Evolutionary conservation across 1,140 invertebrate genomes (phyloP).

Genomic region (Drosophila triauraria): DNA sequence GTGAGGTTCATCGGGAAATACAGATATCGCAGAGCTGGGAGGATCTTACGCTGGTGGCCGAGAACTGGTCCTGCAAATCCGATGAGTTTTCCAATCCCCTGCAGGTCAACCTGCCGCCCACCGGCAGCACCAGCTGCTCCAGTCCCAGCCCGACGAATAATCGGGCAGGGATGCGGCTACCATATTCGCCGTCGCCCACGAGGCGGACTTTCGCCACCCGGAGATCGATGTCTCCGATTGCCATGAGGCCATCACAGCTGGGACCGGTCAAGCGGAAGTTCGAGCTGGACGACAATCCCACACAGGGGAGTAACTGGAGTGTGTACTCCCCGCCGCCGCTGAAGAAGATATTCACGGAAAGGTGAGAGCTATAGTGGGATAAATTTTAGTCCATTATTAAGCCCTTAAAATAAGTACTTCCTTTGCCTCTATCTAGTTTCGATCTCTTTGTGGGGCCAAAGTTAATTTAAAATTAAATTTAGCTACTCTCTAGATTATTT

Average conservation of each 20-base stretch:
- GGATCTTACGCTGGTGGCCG: constrained; percentile 91
- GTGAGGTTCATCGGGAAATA: constrained; percentile 94
- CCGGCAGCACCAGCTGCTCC: constrained; percentile 67
- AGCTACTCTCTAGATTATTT: not conserved
- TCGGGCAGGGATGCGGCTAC: constrained; percentile 84
- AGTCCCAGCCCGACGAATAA: constrained; percentile 80
- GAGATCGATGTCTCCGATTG: constrained; percentile 93
- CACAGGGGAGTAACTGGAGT: constrained; percentile 75
- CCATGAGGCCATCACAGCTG: constrained; percentile 90
- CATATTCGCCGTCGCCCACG: constrained; percentile 92
- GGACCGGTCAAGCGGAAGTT: constrained; percentile 92
- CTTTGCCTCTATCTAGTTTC: not conserved
- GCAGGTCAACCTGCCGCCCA: constrained; percentile 74
- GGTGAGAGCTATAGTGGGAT: constrained; percentile 55
- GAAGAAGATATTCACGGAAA: constrained; percentile 84
- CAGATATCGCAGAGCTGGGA: constrained; percentile 96
- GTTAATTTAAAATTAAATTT: constrained; percentile 19
- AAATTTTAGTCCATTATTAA: too few species aligned
- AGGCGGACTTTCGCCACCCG: constrained; percentile 91
- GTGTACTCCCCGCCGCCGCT: constrained; percentile 79
- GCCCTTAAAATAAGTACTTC: not conserved
- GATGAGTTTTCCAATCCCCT: constrained; percentile 86
- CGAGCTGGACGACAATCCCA: constrained; percentile 88
- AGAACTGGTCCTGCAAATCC: constrained; percentile 86
- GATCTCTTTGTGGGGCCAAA: not conserved